Percentiles rank a stretch among this genome's conserved stretches.
These are phyloP conservation scores for Plectus sambesii DNA, from an alignment of 1,140 invertebrate species.

Conservation along the genomic window DNA sequence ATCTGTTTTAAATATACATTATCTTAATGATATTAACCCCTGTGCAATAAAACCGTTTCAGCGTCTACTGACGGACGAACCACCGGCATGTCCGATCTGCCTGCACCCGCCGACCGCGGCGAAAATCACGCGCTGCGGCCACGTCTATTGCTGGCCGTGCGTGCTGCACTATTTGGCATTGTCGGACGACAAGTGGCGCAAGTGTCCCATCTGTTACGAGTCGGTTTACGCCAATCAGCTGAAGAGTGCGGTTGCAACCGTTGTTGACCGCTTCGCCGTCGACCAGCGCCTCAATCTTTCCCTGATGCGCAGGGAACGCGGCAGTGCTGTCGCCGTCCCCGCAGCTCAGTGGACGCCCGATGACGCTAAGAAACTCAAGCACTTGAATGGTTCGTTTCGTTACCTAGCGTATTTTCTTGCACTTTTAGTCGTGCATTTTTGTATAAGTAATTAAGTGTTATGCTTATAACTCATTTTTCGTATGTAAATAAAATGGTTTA, in stretches of 20 bases:
- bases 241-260: slow-evolving; percentile 61
- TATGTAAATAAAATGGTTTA: no score
- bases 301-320: slow-evolving; percentile 71
- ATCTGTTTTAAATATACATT: no score
- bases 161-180: slow-evolving; percentile 78
- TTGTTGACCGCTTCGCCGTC: slow-evolving; percentile 56
- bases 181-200: slow-evolving; percentile 62
- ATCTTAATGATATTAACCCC: no score
- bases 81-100: slow-evolving; percentile 77
- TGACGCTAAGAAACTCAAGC: no score
- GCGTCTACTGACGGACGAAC: slow-evolving; percentile 51
- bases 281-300: slow-evolving; percentile 65
- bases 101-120: slow-evolving; percentile 66
- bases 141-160: slow-evolving; percentile 89
- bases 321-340: slow-evolving; percentile 62
- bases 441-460: no score
- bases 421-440: no score
- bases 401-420: no score
- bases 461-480: no score
- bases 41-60: no score
- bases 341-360: slow-evolving; percentile 48
- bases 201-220: slow-evolving; percentile 78
- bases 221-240: slow-evolving; percentile 63
- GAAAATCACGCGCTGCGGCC: slow-evolving; percentile 84
- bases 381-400: no score